Base-by-base conservation (phyloP, 1,140 invertebrate species). In the Drosophila melanogaster region DNA sequence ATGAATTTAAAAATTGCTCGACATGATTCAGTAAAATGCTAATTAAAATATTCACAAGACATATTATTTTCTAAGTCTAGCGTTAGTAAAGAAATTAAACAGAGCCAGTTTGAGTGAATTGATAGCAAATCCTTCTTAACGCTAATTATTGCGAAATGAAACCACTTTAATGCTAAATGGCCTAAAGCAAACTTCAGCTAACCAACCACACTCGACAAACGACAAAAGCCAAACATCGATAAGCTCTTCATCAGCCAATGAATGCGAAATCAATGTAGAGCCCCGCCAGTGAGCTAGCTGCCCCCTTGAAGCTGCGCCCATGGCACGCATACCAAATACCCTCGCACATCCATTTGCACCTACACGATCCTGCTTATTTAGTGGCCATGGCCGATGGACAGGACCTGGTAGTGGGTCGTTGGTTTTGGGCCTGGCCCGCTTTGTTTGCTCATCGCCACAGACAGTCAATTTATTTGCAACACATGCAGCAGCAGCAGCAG, bases 401-500 rank as follows among this genome's bases (percentile, higher is more conserved):
- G 66, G 40, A 17, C 47, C 24, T 47, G 57, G 58, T 30, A 24
- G 24, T 38, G 33, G 41, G 41, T 14, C 61, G 47, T 64, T 44
- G 64, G 64, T 60, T 47, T 38, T 33, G 40, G 41, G 43, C 62
- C 24, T 35, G 19, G 65, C 22, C 50, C 46, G 50, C 74, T 76
- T 81, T 87, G 79, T 86, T 87, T 87, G 70, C 83, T 67, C 70
- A 59, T 66, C 70, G 75, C 38, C 72, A 62, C 66, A 89, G 85
- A 64, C 76, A 87, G 84, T 87, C 84, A 89, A 89, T 87, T 89
- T 84, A 89, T 87, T 89, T 87, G 79, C 76, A 84, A 65, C 66
- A 83, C 84, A 89, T 89, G 70, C 83, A 79, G 61, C 58, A 59
- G 51, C 69, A 43, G 54, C 55, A 30, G 43, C 55, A 24, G 17